Conservation (phyloP, 2,113 vertebrate genomes). For the Microcebus tavaratra region DNA sequence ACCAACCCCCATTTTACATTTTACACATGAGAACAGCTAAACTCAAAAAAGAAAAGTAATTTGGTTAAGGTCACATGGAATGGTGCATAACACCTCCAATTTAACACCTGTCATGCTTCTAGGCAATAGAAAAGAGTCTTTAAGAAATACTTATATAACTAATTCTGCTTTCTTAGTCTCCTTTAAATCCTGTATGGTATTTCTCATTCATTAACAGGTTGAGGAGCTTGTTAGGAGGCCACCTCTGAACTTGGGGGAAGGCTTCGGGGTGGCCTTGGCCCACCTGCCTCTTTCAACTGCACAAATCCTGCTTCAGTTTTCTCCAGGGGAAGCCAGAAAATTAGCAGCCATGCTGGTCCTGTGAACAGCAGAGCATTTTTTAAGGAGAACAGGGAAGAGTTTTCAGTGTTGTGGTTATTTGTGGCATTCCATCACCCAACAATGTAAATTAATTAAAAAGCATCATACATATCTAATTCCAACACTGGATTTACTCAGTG, state of each 20-base stretch:
- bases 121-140: neutral
- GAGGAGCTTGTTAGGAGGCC: neutral
- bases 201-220: neutral
- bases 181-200: neutral
- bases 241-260: neutral
- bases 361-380: neutral
- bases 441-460: slow-evolving; percentile 86
- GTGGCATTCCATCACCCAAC: slow-evolving; percentile 79
- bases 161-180: neutral
- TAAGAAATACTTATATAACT: neutral
- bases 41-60: neutral
- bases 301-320: neutral
- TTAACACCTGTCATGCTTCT: neutral
- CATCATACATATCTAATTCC: slow-evolving; percentile 82
- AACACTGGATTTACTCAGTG: slow-evolving; percentile 68
- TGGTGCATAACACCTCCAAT: neutral
- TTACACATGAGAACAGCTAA: neutral
- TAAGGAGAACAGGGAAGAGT: neutral
- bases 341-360: neutral
- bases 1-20: neutral
- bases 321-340: neutral
- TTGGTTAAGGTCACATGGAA: neutral
- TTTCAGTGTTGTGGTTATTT: slow-evolving; percentile 49
- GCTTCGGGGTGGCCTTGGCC: neutral
- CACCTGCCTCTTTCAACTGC: neutral